A percentile compares a stretch with the other conserved stretches of the same genome.
These are phyloP conservation scores for Podarcis lilfordi DNA, from an alignment of 2,797 vertebrate species.

Conservation along the genomic window DNA sequence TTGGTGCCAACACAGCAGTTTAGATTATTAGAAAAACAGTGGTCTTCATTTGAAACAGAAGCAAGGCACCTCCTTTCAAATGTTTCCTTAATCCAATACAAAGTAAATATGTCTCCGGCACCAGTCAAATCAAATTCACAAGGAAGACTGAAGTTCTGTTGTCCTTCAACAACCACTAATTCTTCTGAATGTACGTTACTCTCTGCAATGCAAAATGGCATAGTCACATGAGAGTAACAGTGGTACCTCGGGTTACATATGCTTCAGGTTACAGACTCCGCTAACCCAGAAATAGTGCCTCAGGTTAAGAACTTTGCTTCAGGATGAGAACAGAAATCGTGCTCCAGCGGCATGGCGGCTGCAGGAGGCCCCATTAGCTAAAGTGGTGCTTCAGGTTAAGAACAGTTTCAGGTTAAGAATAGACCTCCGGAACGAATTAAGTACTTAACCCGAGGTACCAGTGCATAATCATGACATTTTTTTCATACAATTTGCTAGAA, in stretches of 20 bases:
- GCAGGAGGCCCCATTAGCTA: no score
- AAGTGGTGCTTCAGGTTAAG: no score
- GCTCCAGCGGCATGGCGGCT: no score
- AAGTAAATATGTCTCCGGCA: rapidly evolving
- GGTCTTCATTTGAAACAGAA: neutral
- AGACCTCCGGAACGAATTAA: no score
- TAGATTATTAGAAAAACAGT: neutral
- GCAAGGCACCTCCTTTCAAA: neutral
- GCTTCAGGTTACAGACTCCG: no score
- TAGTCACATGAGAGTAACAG: neutral
- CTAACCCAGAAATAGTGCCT: no score
- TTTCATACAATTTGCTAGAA: neutral
- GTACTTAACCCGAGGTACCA: no score
- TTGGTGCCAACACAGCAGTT: conserved; percentile 26
- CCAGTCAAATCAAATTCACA: neutral
- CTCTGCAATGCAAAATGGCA: neutral
- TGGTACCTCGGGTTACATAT: no score
- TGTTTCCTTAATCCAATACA: conserved; percentile 48
- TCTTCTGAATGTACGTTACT: rapidly evolving
- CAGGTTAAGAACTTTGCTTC: no score
- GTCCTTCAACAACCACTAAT: neutral
- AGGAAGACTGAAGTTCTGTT: conserved; percentile 8
- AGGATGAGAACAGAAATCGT: no score
- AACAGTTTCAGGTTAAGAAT: no score
- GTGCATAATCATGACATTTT: neutral